Evolutionary conservation across 2,797 vertebrate species (phyloP).

Genomic region (Percopsis omiscomaycus): DNA sequence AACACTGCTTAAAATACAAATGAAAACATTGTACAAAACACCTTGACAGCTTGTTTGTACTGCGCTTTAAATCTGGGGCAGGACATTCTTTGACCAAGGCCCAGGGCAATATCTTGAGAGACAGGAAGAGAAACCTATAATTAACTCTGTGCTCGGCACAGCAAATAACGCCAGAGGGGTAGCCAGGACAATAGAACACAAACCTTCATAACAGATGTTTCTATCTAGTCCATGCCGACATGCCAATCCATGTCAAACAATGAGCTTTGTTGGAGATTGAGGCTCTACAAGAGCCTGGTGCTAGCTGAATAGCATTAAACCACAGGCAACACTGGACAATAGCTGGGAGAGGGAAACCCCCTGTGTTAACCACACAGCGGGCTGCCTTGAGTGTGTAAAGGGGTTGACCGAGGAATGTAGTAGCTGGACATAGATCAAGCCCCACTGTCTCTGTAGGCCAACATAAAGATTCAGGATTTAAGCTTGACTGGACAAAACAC

Average conservation of each 20-base stretch:
- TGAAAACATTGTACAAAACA: constrained; percentile 28
- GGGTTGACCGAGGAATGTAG: constrained; percentile 53
- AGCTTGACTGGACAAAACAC: constrained; percentile 33
- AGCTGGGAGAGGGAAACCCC: constrained; percentile 61
- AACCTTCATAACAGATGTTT: constrained; percentile 56
- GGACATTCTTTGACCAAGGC: constrained; percentile 50
- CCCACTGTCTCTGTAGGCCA: constrained; percentile 25
- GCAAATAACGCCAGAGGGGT: constrained; percentile 25
- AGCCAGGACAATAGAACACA: constrained; percentile 53
- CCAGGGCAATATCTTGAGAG: constrained; percentile 35
- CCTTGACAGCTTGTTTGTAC: constrained; percentile 61
- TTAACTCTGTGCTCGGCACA: constrained; percentile 47
- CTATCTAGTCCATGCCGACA: constrained; percentile 41
- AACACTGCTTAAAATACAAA: constrained; percentile 25
- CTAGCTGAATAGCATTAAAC: constrained; percentile 39
- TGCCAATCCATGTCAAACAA: constrained; percentile 57
- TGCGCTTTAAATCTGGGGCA: constrained; percentile 36
- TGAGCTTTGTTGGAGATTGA: constrained; percentile 54
- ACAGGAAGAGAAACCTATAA: constrained; percentile 41
- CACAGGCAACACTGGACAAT: constrained; percentile 34
- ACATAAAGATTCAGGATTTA: constrained; percentile 51
- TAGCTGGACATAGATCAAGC: constrained; percentile 44
- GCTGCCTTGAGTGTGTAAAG: constrained; percentile 15
- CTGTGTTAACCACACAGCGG: constrained; percentile 34
- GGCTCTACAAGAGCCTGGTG: constrained; percentile 28